Evolutionary conservation across 2,113 vertebrate species (phyloP), one percentile per base, ranked within the genome.

Genomic region (Nibea albiflora): DNA sequence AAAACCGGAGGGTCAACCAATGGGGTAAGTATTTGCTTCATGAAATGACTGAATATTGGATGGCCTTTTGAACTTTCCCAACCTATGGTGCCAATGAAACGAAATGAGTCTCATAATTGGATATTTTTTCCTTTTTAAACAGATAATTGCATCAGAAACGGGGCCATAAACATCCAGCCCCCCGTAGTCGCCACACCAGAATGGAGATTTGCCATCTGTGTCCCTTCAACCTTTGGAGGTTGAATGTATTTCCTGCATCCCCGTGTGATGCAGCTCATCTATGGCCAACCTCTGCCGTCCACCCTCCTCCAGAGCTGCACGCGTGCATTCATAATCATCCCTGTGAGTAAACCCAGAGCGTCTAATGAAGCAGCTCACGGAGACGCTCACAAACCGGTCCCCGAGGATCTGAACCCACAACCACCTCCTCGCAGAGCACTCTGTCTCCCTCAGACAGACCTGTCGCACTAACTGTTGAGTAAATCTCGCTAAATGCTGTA

Each of bases 401-500:
- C 63, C 5, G 5, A 66, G 65, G 83, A 90, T 77, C 42, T 47
- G 80, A 88, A 84, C 85, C 80, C 46, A n/a, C 76, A 84, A 78
- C 78, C 88, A 71, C 52, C 28, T 0, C 15, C 44, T 56, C 52
- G 76, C 53, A 16, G 46, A 70, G 67, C 72, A n/a, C 76, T 80
- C 57, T 79, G 54, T 90, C 80, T 76, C 66, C 69, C 65, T 61
- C 74, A 80, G 84, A 87, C 71, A 28, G 46, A 44, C 57, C 72
- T 17, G 20, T 86, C 80, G 77, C 57, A 74, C 75, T 62, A 26
- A 77, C 46, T 11, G 54, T 54, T 17, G 84, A 84, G 80, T 85
- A 80, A 85, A 90, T 91, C 86, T 86, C 28, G 64, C 68, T 89
- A 93, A 89, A 80, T 12, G 56, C 90, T 76, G 76, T 90, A 88